Percentiles rank a stretch among this genome's conserved stretches.
Conservation (phyloP, 2,797 vertebrate species). For the Okamejei kenojei region DNA sequence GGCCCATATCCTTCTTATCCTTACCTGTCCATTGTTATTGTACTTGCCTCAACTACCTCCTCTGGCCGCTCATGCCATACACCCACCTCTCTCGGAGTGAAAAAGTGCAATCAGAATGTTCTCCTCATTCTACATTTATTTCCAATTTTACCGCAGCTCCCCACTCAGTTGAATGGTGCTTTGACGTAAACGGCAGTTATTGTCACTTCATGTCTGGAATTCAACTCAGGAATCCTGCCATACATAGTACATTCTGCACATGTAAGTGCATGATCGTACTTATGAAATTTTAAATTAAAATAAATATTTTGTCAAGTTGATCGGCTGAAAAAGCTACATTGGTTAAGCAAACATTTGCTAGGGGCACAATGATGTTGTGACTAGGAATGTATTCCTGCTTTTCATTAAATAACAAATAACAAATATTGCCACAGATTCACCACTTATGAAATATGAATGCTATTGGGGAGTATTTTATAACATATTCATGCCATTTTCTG, state of each 20-base stretch:
- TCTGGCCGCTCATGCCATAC: no score
- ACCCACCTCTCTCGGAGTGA: no score
- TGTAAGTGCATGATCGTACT: background rate
- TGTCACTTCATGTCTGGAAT: background rate
- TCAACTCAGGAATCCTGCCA: background rate
- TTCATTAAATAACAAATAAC: background rate
- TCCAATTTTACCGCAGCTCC: background rate
- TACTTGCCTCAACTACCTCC: no score
- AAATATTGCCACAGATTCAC: no score
- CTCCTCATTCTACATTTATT: background rate
- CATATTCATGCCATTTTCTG: background rate
- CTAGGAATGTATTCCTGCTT: background rate
- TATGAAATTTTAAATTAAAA: background rate
- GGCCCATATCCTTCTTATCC: no score
- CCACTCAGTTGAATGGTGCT: background rate
- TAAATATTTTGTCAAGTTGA: background rate
- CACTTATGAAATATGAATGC: background rate
- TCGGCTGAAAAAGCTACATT: background rate
- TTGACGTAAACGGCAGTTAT: background rate
- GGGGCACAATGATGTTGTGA: slow-evolving; percentile 1
- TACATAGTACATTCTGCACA: background rate
- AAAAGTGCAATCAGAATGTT: background rate
- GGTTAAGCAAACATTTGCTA: background rate
- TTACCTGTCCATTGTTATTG: no score
- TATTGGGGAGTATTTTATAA: background rate